Evolutionary conservation across 2,888 invertebrate species (phyloP), one percentile per base, ranked within the genome.

Genomic region (Drosophila kokeensis): DNA sequence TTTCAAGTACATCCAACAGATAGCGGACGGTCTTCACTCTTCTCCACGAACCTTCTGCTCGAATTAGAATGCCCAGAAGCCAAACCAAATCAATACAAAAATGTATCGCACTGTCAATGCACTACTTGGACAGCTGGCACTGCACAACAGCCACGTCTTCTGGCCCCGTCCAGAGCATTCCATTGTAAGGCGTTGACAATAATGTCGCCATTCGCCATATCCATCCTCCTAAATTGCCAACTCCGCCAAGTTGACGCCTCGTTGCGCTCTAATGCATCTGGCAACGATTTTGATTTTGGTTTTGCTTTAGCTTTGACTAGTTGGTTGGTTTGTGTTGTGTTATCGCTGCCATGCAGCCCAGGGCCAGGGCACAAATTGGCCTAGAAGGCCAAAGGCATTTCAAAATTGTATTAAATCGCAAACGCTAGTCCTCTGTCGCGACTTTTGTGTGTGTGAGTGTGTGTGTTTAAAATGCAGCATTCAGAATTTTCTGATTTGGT

Each of bases 401-500:
- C 74, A 82, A 87, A 86, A 90, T 87, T 89, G 81, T 89, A 89
- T 90, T 90, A 89, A 81, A 73, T 81, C 87, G 71, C 67, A 58
- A 73, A 73, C 84, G 78, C 67, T 50, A 68, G 75, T 65, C 64
- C 75, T 79, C 79, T 78, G 78, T 70, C 77, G 69, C 69, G 65
- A 67, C 69, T 59, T 74, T 73, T 74, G 48, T 24, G n/a, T 50
- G 50, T 48, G 59, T 34, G 50, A 15, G 34, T 54, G 58, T 49
- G 42, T 54, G 34, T 54, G 49, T 64, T 89, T 89, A 81, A 84
- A 87, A 83, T 81, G 70, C 83, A 80, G 69, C 59, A 67, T 55
- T 72, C 83, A 80, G 70, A 61, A 67, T 55, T 61, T 72, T 66
- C 42, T 42, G 27, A 0, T 21, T 57, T 57, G 10, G 32, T 29